A percentile compares a stretch with the other conserved stretches of the same genome.
These are phyloP conservation scores for Erpobdella octoculata DNA, from an alignment of 2,888 invertebrate genomes.

Conservation along the genomic window DNA sequence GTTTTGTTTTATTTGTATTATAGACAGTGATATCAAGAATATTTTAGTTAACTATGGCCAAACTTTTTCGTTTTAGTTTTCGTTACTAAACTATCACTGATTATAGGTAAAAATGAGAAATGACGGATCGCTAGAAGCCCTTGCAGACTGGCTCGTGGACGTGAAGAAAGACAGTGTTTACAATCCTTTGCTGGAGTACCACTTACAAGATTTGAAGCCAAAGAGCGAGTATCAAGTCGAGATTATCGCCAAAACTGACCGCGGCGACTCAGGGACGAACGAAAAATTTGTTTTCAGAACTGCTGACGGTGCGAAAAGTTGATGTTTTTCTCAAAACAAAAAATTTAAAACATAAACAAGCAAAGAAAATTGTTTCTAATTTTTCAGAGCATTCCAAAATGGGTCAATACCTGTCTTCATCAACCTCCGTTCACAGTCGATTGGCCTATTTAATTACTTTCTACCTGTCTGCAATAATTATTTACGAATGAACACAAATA, in stretches of 20 bases:
- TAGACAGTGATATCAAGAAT: no score
- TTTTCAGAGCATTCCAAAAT: not conserved
- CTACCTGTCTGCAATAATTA: no score
- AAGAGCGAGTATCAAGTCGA: conserved; percentile 34
- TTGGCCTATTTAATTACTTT: no score
- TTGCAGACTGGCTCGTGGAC: conserved; percentile 32
- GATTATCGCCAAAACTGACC: conserved; percentile 35
- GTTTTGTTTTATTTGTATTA: no score
- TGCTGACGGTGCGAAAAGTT: conserved; percentile 13
- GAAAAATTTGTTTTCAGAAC: conserved; percentile 35
- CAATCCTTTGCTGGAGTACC: conserved; percentile 33
- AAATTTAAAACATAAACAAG: no score
- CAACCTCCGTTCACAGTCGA: not conserved
- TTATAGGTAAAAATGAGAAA: conserved; percentile 18
- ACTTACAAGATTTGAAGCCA: conserved; percentile 30
- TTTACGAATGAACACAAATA: no score
- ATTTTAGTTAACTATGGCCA: no score
- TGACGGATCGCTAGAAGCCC: conserved; percentile 28
- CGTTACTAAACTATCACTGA: not conserved
- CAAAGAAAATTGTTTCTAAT: not conserved
- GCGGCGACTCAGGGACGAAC: conserved; percentile 32
- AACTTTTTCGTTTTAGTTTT: no score
- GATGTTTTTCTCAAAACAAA: no score
- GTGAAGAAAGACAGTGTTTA: conserved; percentile 28
- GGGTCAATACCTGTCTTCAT: not conserved